Base-by-base conservation (phyloP, 2,113 vertebrate species). In the Hemibates koningsi region DNA sequence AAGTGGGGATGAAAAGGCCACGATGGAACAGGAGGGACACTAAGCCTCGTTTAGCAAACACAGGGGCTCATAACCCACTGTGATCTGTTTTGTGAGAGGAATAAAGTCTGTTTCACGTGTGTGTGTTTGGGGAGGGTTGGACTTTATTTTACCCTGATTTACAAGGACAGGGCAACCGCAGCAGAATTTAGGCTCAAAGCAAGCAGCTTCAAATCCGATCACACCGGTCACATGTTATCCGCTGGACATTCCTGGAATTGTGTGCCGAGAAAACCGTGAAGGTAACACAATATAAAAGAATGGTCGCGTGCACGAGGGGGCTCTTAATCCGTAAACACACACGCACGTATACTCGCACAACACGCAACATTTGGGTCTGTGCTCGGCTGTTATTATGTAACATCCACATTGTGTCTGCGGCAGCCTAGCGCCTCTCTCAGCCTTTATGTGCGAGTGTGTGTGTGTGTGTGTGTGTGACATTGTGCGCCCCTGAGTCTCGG, bases 11-110 rank as follows among this genome's bases (percentile, higher is more conserved):
- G 89, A 94, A 92, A 92, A 94, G 29, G 82, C 86, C 83, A 48
- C 88, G 91, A 94, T 94, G 89, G 94, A 95, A 80, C 86, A 89
- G 81, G 90, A 90, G 85, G 85, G 83, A 91, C 84, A 68, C 87
- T 95, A 94, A 95, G 91, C 94, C 88, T 86, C 11, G 85, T 90
- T 94, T 86, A 89, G 88, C 89, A 57, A 86, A 80, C 87, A 88
- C 89, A 90, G 17, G 83, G 86, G 79, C 81, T 79, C 82, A 91
- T 87, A 88, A 90, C 87, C 81, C 38, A 57, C 86, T 48, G 66
- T 82, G 92, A 93, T 92, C 83, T 89, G 63, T 87, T 93, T 81
- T 79, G 89, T 71, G 12, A 53, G 24, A 71, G 50, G 61, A 90
- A 80, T 63, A 71, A 86, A 86, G 79, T 90, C 38, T 16, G 50